Conservation (phyloP, 2,888 invertebrate genomes). For the Acleris sparsana region DNA sequence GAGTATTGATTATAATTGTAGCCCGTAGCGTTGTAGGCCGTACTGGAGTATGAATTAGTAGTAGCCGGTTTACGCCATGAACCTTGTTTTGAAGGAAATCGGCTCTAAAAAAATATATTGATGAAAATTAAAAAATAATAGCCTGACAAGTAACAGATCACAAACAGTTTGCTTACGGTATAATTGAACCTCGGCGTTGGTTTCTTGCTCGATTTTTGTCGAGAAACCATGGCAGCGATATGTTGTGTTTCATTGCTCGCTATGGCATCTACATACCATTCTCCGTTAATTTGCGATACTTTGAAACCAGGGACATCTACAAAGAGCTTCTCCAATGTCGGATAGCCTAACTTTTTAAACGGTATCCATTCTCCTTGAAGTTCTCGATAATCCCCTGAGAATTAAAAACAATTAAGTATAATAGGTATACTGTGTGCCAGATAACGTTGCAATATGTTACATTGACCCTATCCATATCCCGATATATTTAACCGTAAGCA, state of each 20-base stretch:
- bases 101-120: slow-evolving; percentile 59
- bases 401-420: slow-evolving; percentile 1
- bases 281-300: slow-evolving; percentile 76
- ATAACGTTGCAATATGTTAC: no score
- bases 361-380: slow-evolving; percentile 86
- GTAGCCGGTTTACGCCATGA: slow-evolving; percentile 72
- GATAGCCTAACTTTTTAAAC: slow-evolving; percentile 83
- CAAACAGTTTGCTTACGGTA: slow-evolving; percentile 50
- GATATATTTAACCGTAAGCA: no score
- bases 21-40: slow-evolving; percentile 55
- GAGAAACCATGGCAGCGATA: slow-evolving; percentile 79
- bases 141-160: background rate
- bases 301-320: slow-evolving; percentile 82
- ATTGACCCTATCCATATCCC: no score
- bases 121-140: background rate
- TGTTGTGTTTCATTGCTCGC: slow-evolving; percentile 84
- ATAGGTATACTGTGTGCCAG: no score
- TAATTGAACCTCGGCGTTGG: slow-evolving; percentile 60
- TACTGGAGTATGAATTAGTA: slow-evolving; percentile 45
- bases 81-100: slow-evolving; percentile 73
- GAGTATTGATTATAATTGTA: slow-evolving; percentile 72
- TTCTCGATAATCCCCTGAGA: slow-evolving; percentile 84
- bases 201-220: slow-evolving; percentile 74
- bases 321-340: slow-evolving; percentile 84
- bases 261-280: slow-evolving; percentile 83